A percentile compares a stretch with the other conserved stretches of the same genome.
phyloP scores from a whole-genome alignment of 2,113 vertebrate species.

The Notarius quadriscutis region DNA sequence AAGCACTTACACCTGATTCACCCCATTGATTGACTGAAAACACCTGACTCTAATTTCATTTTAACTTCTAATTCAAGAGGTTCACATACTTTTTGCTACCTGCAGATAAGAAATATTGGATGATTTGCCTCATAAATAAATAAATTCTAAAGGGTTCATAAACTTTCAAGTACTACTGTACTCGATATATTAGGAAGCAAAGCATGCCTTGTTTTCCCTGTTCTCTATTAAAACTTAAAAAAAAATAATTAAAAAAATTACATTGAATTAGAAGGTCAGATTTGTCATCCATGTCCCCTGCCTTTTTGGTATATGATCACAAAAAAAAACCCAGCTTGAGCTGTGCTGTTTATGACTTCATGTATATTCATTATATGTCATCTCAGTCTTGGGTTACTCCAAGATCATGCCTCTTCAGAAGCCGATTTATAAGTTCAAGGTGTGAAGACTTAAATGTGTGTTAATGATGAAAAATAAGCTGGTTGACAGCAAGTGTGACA shows the following conservation, averaged over 20 bases:
- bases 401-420: constrained; percentile 7
- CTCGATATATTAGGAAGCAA: background rate
- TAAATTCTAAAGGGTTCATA: too few species aligned
- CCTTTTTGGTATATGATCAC: background rate
- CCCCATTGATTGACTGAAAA: too few species aligned
- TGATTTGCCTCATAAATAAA: too few species aligned
- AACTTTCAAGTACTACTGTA: too few species aligned
- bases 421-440: constrained; percentile 41
- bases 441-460: constrained; percentile 29
- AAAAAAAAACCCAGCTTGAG: background rate
- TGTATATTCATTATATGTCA: background rate
- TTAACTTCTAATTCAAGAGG: too few species aligned
- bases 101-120: too few species aligned
- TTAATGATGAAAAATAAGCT: constrained; percentile 37
- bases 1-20: too few species aligned
- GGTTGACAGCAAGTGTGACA: constrained; percentile 19
- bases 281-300: background rate
- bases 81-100: too few species aligned
- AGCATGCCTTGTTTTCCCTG: background rate
- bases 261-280: background rate
- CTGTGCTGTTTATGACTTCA: constrained; percentile 15
- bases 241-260: too few species aligned
- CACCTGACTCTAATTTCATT: too few species aligned
- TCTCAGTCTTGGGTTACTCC: constrained; percentile 25
- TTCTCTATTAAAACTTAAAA: too few species aligned